Evolutionary conservation across 2,797 vertebrate species (phyloP).

Genomic region (Spheniscus humboldti): DNA sequence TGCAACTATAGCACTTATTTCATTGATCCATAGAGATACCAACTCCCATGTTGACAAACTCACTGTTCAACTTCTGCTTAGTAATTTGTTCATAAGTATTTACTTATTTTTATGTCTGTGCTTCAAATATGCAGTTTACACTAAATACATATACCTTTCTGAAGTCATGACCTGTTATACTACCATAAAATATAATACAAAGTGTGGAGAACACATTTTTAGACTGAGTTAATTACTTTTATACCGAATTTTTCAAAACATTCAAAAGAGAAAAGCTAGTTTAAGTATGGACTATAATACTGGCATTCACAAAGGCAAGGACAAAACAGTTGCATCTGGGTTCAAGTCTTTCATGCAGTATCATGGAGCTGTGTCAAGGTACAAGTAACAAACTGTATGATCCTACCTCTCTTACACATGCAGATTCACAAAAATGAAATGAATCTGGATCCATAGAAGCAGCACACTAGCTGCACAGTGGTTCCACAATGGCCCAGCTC

Average conservation of each 20-base stretch:
- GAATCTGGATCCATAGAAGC: neutral
- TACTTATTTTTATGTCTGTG: neutral
- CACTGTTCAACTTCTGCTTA: neutral
- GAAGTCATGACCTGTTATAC: neutral
- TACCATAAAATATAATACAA: neutral
- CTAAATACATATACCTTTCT: neutral
- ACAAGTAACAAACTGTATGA: neutral
- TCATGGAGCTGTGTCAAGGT: neutral
- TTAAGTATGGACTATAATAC: neutral
- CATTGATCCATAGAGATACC: neutral
- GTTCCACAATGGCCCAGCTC: neutral
- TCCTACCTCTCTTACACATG: neutral
- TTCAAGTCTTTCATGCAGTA: neutral
- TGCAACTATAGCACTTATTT: neutral
- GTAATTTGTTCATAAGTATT: neutral
- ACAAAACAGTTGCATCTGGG: neutral
- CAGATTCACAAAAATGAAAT: neutral
- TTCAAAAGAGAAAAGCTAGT: neutral
- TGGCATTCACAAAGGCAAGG: neutral
- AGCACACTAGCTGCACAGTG: neutral
- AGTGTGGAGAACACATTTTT: neutral
- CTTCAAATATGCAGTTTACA: neutral
- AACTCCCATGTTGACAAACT: neutral
- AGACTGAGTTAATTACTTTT: neutral
- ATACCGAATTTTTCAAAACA: neutral